Base-by-base conservation (phyloP, 2,113 vertebrate species). In the Rafetus swinhoei region DNA sequence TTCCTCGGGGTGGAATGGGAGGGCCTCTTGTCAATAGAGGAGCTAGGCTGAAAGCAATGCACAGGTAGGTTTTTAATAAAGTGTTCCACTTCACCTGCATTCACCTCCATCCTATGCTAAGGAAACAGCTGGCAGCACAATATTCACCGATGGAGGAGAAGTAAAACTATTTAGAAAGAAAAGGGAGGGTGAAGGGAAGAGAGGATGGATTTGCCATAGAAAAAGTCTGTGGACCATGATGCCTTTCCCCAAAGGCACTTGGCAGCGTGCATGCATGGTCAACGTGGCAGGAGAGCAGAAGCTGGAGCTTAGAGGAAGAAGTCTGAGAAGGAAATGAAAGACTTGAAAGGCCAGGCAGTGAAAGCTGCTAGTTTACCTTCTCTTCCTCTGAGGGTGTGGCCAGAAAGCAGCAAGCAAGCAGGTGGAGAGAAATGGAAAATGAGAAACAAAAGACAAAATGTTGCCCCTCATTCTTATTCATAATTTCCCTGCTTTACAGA, bases 401-500 rank as follows among this genome's bases (percentile, higher is more conserved):
- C 9, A 74, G 54, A 77, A 92, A 62, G 27, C n/a, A 65, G 25
- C 45, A 27, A 69, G 29, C 2, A 5, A 59, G 87, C n/a, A 60
- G 81, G 13, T 79, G 39, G 3, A 81, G 1, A 69, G 60, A 87
- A 91, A 84, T 39, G 82, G 16, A 62, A 15, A 54, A 54, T 16
- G 54, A 88, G 80, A 65, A n/a, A 59, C 45, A 83, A 55, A 62
- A 55, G 10, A 80, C 80, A 80, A 39, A 69, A 32, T 53, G 56
- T 84, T 82, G 27, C 55, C 18, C 13, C 83, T 80, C 7, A 45
- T 6, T 45, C 35, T 25, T 80, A 1, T 84, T 25, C 3, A n/a
- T 87, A 2, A 3, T 88, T 84, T 76, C 92, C 89, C 29, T 8
- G 45, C 83, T 19, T 3, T 90, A 24, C 97, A 99, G 99, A 99